These are phyloP conservation scores for Zingel zingel DNA, from an alignment of 2,113 vertebrate species.

Conservation along the genomic window DNA sequence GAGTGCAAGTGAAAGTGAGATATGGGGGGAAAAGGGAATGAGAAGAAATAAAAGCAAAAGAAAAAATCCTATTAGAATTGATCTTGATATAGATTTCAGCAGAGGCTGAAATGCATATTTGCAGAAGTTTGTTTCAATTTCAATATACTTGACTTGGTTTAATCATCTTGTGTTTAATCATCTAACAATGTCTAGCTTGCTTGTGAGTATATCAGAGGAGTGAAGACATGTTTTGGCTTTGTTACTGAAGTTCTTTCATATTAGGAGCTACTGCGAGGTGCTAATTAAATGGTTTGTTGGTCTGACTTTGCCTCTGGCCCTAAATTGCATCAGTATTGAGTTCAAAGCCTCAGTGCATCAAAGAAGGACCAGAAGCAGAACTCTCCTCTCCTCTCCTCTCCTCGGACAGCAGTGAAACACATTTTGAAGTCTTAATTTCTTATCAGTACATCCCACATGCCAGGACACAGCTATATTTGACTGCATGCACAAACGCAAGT, in stretches of 20 bases:
- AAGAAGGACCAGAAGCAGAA: constrained; percentile 53
- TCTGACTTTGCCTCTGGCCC: constrained; percentile 55
- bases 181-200: constrained; percentile 14
- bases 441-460: not conserved
- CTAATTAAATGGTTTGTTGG: constrained; percentile 70
- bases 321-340: constrained; percentile 74
- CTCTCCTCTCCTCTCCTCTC: not conserved
- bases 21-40: not conserved
- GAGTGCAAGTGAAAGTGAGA: constrained; percentile 15
- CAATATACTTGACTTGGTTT: not conserved
- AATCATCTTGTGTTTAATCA: constrained; percentile 3
- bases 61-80: not conserved
- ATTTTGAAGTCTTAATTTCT: not conserved
- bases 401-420: not conserved
- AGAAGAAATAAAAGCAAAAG: not conserved
- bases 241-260: constrained; percentile 42
- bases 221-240: constrained; percentile 21
- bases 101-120: not conserved
- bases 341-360: constrained; percentile 70
- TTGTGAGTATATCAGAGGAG: constrained; percentile 28
- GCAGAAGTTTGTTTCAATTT: not conserved
- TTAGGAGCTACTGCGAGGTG: constrained; percentile 52
- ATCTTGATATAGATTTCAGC: not conserved
- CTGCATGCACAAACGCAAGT: not conserved
- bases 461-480: constrained; percentile 6